Base-by-base conservation (phyloP, 2,888 invertebrate genomes). In the Heliconius hortense region DNA sequence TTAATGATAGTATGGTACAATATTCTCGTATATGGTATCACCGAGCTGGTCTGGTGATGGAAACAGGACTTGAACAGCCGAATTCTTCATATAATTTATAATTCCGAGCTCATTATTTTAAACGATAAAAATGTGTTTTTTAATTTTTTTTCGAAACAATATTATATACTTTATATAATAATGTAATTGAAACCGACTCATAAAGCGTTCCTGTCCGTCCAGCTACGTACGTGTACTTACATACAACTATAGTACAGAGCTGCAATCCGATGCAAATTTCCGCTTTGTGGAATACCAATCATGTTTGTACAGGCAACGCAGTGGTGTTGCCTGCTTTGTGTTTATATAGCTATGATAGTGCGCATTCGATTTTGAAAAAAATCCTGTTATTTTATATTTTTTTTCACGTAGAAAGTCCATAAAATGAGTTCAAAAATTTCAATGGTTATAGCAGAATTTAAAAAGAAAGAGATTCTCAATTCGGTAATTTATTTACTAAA, bases 221-320 rank as follows among this genome's bases (percentile, higher is more conserved):
- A 24, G n/a, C 39, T 24, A 5, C 15, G 24, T 8, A 31, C 21
- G 15, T 7, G 26, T 59, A 26, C 26, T 26, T 35, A 13, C 15
- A 26, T 26, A 63, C 39, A 39, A 35, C 56, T 62, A 62, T 39
- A 35, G 63, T 26, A 21, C 21, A 26, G 48, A 28, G 13, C 71
- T 31, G 73, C 76, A 35, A 72, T 71, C 71, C 53, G 53, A 78
- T 78, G 78, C 77, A 77, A 77, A 78, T 78, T 73, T 72, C 24
- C 75, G 76, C 76, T 78, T 75, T 75, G 76, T 78, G 75, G 73
- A 77, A 77, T 73, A 68, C 68, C 78, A 69, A 77, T 74, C 77
- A 68, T 78, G 78, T 78, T 78, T 72, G 69, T 69, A 74, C 78
- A 78, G 77, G 73, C 77, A 69, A 73, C 70, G 66, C 69, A 75